Evolutionary conservation across 1,140 invertebrate species (phyloP), one percentile per base, ranked within the genome.

Genomic region (Drosophila seguyi): DNA sequence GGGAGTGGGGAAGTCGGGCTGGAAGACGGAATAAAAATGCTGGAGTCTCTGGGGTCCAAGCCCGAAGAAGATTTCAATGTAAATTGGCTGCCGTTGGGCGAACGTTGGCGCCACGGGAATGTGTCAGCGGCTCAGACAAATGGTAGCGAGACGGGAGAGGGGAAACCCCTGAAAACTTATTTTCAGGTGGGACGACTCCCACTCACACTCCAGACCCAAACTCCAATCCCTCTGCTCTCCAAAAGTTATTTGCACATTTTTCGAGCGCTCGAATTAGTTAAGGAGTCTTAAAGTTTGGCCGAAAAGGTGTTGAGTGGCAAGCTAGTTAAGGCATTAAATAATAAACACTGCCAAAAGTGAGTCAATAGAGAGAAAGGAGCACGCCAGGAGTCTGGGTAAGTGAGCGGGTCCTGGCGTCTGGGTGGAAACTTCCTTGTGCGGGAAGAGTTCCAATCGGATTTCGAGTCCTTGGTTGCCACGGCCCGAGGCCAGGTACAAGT

Each of bases 171-270:
- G 65, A 50, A 77, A 80, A 80, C 65, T 81, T 80, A 61, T 53
- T 34, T 60, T 6, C 39, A 60, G 56, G 68, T 50, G 36, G 36
- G 20, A 45, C 50, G 14, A 4, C 14, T 36, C 50, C 25, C 16
- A 42, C 2, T 41, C 8, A n/a, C n/a, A 41, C n/a, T 10, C 14
- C 44, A 16, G 6, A 2, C 20, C 20, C 20, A 22, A 47, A 14
- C 11, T 5, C 31, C 18, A 11, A n/a, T 36, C 14, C 29, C 20
- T 6, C 34, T 22, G 25, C 25, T 52, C 34, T 29, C 44, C 34
- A 50, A 84, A 84, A 83, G 66, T 84, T 84, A 83, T 83, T 83
- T 83, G 79, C 73, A 81, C 66, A 81, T 76, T 81, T 82, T 82
- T 81, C 75, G 69, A 69, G 59, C 55, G 69, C 48, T 78, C 75